Conservation (phyloP, 2,797 vertebrate genomes). For the Enoplosus armatus region DNA sequence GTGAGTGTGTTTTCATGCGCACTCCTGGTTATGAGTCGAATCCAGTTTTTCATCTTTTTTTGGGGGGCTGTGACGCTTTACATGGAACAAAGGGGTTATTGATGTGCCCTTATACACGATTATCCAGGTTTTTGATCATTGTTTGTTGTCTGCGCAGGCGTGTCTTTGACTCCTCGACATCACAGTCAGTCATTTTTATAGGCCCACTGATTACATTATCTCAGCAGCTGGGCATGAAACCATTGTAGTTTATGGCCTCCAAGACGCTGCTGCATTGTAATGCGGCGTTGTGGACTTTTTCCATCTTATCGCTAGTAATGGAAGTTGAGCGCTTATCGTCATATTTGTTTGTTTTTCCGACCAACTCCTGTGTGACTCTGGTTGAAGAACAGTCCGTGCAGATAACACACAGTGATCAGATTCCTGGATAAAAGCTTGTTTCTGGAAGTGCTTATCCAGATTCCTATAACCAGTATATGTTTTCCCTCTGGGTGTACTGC, state of each 20-base stretch:
- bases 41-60: background rate
- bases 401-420: constrained; percentile 34
- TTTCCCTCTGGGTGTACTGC: background rate
- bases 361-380: constrained; percentile 7
- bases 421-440: constrained; percentile 20
- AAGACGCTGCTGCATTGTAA: constrained; percentile 13
- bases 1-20: constrained; percentile 2
- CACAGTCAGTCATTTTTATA: constrained; percentile 11
- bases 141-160: background rate
- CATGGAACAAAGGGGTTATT: background rate
- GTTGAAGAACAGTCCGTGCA: background rate
- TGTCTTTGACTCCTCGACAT: constrained; percentile 1
- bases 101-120: background rate
- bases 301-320: constrained; percentile 30
- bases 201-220: constrained; percentile 28
- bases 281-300: constrained; percentile 21
- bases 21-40: constrained; percentile 17
- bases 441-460: background rate
- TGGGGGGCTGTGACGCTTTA: background rate
- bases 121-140: constrained; percentile 8
- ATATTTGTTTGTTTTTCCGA: constrained; percentile 32
- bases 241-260: constrained; percentile 25
- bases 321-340: constrained; percentile 45
- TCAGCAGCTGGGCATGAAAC: constrained; percentile 17
- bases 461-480: background rate